Conservation (phyloP, 2,888 invertebrate genomes). For the Steinernema scapterisci region DNA sequence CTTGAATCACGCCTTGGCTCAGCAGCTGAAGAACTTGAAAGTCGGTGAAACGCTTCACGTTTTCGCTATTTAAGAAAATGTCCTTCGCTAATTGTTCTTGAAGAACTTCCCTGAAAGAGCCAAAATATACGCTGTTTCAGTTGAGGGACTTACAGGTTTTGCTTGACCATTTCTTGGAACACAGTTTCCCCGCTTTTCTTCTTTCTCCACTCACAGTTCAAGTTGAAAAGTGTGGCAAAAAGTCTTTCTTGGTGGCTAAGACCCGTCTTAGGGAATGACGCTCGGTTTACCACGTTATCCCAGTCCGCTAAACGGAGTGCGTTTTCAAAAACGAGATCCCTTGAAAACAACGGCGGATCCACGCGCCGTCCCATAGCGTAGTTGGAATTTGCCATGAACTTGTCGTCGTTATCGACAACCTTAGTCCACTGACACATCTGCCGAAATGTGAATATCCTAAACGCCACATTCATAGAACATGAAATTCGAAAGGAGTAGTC, state of each 20-base stretch:
- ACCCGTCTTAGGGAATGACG: not conserved
- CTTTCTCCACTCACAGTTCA: not conserved
- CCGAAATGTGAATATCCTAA: not conserved
- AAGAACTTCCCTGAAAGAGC: not conserved
- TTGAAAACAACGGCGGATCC: not conserved
- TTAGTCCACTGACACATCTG: not conserved
- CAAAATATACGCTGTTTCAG: not conserved
- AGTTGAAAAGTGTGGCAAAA: not conserved
- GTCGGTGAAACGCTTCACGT: not conserved
- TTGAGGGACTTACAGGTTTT: not conserved
- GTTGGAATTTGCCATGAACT: not conserved
- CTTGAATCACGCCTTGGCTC: not conserved
- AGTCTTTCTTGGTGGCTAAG: constrained; percentile 11
- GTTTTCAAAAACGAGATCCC: not conserved
- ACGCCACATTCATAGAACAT: not conserved
- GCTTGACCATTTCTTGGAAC: not conserved
- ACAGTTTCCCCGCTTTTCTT: not conserved
- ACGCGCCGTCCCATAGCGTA: not conserved
- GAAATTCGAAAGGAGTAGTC: not conserved
- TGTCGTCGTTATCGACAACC: not conserved
- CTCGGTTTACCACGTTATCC: not conserved
- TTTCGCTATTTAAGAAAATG: not conserved
- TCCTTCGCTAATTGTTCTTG: not conserved
- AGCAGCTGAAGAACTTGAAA: not conserved
- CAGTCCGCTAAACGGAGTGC: not conserved